Evolutionary conservation across 2,797 vertebrate species (phyloP).

Genomic region (Danio tinwini): DNA sequence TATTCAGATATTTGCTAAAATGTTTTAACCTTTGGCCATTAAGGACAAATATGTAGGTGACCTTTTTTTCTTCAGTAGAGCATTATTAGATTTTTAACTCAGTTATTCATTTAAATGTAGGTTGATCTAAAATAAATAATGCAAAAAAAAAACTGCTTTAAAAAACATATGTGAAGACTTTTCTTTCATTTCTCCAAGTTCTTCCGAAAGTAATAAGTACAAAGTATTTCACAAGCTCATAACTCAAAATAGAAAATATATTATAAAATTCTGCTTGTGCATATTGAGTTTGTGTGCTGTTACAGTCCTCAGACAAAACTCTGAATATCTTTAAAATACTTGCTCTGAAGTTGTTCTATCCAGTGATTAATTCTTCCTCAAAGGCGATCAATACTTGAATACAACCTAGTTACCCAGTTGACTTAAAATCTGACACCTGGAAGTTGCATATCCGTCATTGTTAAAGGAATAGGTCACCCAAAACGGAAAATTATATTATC

Average conservation of each 20-base stretch:
- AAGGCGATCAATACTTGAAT: background rate
- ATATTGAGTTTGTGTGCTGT: background rate
- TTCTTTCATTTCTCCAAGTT: background rate
- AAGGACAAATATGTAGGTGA: no score
- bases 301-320: background rate
- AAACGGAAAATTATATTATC: no score
- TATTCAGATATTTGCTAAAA: no score
- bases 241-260: background rate
- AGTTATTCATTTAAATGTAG: background rate
- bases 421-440: background rate
- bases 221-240: background rate
- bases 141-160: background rate
- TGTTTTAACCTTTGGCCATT: no score
- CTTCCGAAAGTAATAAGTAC: constrained; percentile 6
- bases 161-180: background rate
- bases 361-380: background rate
- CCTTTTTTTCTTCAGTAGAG: no score
- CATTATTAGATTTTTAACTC: no score
- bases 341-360: background rate
- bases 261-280: background rate
- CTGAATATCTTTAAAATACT: constrained; percentile 3
- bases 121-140: background rate
- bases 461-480: no score
- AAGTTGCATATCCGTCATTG: background rate
- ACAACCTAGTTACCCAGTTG: background rate